Evolutionary conservation across 1,140 invertebrate species (phyloP).

Genomic region (Monochamus saltuarius): DNA sequence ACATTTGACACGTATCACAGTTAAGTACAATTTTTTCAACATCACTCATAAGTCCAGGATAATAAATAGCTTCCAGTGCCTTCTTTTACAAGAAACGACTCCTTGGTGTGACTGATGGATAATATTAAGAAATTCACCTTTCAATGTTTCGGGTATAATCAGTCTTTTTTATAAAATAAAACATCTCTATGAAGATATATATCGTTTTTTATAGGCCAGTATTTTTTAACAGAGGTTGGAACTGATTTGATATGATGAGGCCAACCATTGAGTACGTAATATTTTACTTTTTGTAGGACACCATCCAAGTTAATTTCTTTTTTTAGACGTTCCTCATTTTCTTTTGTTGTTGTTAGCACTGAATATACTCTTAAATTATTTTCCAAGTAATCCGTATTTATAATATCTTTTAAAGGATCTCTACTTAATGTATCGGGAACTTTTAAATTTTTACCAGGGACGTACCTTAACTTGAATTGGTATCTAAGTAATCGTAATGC

Average conservation of each 20-base stretch:
- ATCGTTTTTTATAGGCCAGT: conserved; percentile 12
- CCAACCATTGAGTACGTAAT: conserved; percentile 17
- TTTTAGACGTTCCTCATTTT: conserved; percentile 16
- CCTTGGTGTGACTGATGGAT: conserved; percentile 18
- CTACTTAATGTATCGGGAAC: conserved; percentile 16
- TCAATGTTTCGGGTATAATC: neutral
- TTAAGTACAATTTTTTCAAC: conserved; percentile 3
- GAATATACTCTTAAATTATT: conserved; percentile 17
- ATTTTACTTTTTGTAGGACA: conserved; percentile 17
- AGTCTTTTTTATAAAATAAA: conserved; percentile 9
- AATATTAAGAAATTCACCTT: neutral
- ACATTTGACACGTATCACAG: conserved; percentile 8
- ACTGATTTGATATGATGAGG: conserved; percentile 4
- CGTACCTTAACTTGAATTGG: conserved; percentile 13
- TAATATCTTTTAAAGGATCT: conserved; percentile 4
- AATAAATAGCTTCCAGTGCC: conserved; percentile 8
- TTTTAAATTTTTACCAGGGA: conserved; percentile 14
- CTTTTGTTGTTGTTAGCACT: conserved; percentile 9
- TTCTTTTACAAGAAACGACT: conserved; percentile 14
- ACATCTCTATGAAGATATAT: conserved; percentile 7
- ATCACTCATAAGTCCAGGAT: neutral
- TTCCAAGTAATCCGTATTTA: conserved; percentile 20
- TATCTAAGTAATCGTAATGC: conserved; percentile 11
- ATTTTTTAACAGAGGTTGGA: conserved; percentile 8
- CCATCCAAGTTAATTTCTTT: conserved; percentile 9